Evolutionary conservation across 2,888 invertebrate genomes (phyloP), one percentile per base, ranked within the genome.

Genomic region (Lasioglossum leucozonium): DNA sequence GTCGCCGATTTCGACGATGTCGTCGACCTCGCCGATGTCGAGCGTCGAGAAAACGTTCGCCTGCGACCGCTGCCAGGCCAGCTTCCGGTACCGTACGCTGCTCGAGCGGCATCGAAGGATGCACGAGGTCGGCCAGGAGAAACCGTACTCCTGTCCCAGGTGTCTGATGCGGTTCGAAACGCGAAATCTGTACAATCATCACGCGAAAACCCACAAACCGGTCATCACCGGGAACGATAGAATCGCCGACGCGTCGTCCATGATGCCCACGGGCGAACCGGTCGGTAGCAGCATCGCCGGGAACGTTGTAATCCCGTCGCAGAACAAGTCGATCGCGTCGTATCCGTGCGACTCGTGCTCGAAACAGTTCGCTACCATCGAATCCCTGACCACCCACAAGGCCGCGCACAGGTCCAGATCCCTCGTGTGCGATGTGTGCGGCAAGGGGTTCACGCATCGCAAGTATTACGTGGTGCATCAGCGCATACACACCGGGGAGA

Each of bases 401-500:
- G 92, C 92, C 11, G 92, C 93, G 30, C 95, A 95, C 67, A 91
- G 94, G 30, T 93, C 93, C 40, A 91, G 95, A 22, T 95, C 95
- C 3, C 88, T 95, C n/a, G 94, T 95, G 6, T 95, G 95, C 82
- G 94, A 95, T 77, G 95, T 95, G 1, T 95, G 95, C 80, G 95
- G 95, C 81, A 95, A 95, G 76, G 95, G 95, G 30, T 95, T 95
- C 85, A 95, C 95, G 0, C 95, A 95, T 87, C 92, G 95, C 65
- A 95, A 95, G 84, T 95, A 95, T 82, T 94, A 95, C 81, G 95
- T 95, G 34, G 95, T 95, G 8, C 95, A 95, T 91, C 95, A 95
- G 82, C 92, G 95, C 40, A 94, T 95, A 62, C 95, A 95, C 86
- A 95, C 95, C 0, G 95, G 95, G 11, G 95, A 95, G 83, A 93